These are phyloP conservation scores for Lepidostoma basale DNA, from an alignment of 1,140 invertebrate genomes.

Conservation along the genomic window DNA sequence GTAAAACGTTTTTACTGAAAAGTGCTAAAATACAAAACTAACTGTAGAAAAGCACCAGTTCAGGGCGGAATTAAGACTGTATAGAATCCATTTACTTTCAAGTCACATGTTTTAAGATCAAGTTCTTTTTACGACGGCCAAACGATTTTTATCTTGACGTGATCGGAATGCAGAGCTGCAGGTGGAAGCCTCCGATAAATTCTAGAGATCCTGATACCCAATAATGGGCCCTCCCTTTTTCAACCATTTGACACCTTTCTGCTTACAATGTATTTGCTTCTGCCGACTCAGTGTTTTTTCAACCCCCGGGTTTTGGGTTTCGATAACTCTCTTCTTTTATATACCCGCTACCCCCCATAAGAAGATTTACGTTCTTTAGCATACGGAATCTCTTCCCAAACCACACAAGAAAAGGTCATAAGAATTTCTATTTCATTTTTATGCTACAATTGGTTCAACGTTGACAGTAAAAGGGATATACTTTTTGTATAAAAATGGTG, in stretches of 20 bases:
- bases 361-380: conserved; percentile 29
- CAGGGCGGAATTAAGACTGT: too few species aligned
- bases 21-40: too few species aligned
- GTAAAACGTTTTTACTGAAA: too few species aligned
- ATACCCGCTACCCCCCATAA: conserved; percentile 1
- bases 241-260: conserved; percentile 26
- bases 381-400: neutral
- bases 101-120: too few species aligned
- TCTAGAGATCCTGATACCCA: neutral
- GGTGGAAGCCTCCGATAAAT: neutral
- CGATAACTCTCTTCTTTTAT: conserved; percentile 31
- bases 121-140: too few species aligned
- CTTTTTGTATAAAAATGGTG: too few species aligned
- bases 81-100: too few species aligned
- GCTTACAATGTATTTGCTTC: conserved; percentile 27
- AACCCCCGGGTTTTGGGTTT: conserved; percentile 25
- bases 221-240: neutral
- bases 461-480: too few species aligned
- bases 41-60: too few species aligned
- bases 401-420: too few species aligned
- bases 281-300: conserved; percentile 29
- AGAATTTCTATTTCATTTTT: neutral
- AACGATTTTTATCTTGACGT: too few species aligned
- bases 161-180: conserved; percentile 7
- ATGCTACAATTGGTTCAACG: neutral